A percentile compares a stretch with the other conserved stretches of the same genome.
phyloP scores from a whole-genome alignment of 92 coral and sea anemone species.

The Zoanthus sansibaricus region DNA sequence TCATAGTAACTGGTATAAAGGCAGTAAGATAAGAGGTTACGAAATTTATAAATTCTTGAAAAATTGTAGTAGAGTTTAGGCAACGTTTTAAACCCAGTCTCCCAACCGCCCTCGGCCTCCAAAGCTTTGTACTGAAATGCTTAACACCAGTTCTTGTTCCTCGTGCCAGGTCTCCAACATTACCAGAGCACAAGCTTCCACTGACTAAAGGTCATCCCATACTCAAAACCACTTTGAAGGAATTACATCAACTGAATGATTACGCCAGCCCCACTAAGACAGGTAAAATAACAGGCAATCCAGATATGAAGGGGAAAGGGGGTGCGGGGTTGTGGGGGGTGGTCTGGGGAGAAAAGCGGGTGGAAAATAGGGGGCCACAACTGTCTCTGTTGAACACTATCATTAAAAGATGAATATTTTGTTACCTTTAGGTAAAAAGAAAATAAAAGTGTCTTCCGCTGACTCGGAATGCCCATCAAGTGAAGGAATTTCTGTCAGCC shows the following conservation, averaged over 20 bases:
- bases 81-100: no score
- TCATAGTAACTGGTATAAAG: no score
- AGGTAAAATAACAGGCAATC: background rate
- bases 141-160: background rate
- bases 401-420: background rate
- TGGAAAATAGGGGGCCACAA: background rate
- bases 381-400: background rate
- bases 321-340: background rate
- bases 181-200: conserved; percentile 83
- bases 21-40: no score
- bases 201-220: conserved; percentile 70
- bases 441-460: conserved; percentile 4
- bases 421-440: conserved; percentile 6
- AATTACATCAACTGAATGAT: background rate
- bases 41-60: no score
- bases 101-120: no score
- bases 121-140: background rate
- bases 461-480: conserved; percentile 26
- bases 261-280: background rate
- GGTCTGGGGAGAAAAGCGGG: background rate
- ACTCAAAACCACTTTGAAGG: conserved; percentile 11
- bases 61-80: no score
- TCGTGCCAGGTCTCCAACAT: conserved; percentile 23
- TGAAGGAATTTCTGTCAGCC: conserved; percentile 17
- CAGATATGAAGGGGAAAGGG: background rate